Evolutionary conservation across 2,888 invertebrate species (phyloP).

Genomic region (Cynaeus angustus): DNA sequence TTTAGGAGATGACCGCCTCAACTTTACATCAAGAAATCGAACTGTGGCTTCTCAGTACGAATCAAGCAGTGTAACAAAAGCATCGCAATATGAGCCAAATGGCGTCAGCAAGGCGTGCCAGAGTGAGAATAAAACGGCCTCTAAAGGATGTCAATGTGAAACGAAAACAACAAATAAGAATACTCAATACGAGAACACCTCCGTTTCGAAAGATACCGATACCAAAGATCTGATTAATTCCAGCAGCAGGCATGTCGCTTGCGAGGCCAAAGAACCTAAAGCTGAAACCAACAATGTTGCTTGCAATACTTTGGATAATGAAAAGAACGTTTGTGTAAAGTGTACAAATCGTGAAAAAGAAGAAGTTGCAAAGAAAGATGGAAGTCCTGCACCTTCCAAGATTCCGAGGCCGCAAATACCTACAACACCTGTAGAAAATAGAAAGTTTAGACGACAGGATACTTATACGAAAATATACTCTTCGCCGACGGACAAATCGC

Average conservation of each 20-base stretch:
- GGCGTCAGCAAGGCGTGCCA: conserved; percentile 65
- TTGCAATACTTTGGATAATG: conserved; percentile 57
- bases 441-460: conserved; percentile 69
- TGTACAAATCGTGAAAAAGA: conserved; percentile 63
- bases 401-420: conserved; percentile 67
- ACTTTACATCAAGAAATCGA: conserved; percentile 70
- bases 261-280: conserved; percentile 60
- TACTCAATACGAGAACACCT: conserved; percentile 63
- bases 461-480: conserved; percentile 70
- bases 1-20: conserved; percentile 74
- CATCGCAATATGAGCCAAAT: conserved; percentile 62
- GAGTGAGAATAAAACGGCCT: conserved; percentile 60
- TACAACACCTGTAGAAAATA: conserved; percentile 66
- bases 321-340: conserved; percentile 58
- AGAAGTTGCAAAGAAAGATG: conserved; percentile 57
- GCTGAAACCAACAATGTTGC: conserved; percentile 55
- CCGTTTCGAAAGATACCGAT: conserved; percentile 64
- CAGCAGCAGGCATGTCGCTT: conserved; percentile 60
- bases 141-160: conserved; percentile 60
- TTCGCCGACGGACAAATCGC: conserved; percentile 53
- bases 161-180: conserved; percentile 61
- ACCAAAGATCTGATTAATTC: conserved; percentile 63
- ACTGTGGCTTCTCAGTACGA: conserved; percentile 71
- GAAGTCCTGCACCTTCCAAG: conserved; percentile 64
- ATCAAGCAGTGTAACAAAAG: conserved; percentile 56